Base-by-base conservation (phyloP, 2,888 invertebrate genomes). In the Trichopoda pennipes region DNA sequence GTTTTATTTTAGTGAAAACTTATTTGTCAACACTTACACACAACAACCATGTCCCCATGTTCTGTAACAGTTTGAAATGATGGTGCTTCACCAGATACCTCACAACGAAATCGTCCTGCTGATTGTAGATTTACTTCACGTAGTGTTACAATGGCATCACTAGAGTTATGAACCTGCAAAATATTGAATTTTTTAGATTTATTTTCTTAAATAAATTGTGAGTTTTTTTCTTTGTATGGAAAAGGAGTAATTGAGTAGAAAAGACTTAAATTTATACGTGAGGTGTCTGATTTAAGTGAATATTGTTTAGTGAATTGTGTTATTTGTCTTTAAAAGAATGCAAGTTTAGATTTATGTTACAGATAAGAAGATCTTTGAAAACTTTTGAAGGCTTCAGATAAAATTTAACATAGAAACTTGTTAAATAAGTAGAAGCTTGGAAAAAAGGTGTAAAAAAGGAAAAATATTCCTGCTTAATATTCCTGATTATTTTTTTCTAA, bases 41-140 rank as follows among this genome's bases (percentile, higher is more conserved):
- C 94, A 87, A 94, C 94, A 86, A 92, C 92, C 94, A 94, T 94
- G 87, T 93, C 93, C 85, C 93, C 93, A 87, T 93, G 93, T 87
- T 94, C 94, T 58, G 93, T 93, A 85, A 94, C 94, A 72, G 94
- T 94, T 89, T 94, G 93, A 89, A 95, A 95, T 84, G 93, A 93
- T 60, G 95, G 94, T 60, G 94, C 94, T 88, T 95, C 94, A 51
- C 94, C 94, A 74, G 94, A 94, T 85, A 94, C 94, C 89, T 94
- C 94, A 89, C 94, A 94, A 83, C 94, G 92, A 91, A 94, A 94
- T 80, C 93, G 91, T 66, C 95, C 95, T 56, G 93, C 92, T 83
- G 94, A 93, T 85, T 93, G 91, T 78, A 94, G 92, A 88, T 94
- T 93, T 86, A 95, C 94, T 84, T 93, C 92, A 86, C 93, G 92